phyloP scores from a whole-genome alignment of 2,888 invertebrate genomes.

The Ctena decussata region DNA sequence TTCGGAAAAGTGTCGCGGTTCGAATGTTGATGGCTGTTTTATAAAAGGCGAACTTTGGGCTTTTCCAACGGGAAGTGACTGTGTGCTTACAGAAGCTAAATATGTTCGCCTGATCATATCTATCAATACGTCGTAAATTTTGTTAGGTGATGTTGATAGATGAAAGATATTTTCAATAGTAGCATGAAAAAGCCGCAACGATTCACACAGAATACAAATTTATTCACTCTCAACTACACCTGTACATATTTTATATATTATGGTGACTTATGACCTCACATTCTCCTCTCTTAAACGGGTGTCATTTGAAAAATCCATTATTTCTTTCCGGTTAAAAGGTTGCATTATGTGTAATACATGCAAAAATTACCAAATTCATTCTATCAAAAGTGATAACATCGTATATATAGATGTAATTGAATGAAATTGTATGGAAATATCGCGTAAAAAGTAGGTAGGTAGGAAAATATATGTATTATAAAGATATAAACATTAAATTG shows the following conservation, averaged over 20 bases:
- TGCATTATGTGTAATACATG: neutral
- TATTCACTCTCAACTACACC: neutral
- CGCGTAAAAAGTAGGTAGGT: neutral
- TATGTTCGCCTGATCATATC: no score
- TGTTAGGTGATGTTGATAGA: no score
- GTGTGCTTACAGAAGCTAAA: no score
- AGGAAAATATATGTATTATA: slow-evolving; percentile 9
- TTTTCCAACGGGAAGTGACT: no score
- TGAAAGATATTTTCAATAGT: no score
- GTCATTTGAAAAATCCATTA: neutral
- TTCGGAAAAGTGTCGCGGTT: no score
- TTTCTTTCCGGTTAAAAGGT: neutral
- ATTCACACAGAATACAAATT: neutral
- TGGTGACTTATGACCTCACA: neutral
- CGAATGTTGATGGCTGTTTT: no score
- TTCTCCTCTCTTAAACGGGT: neutral
- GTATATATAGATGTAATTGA: neutral
- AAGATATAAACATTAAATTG: neutral
- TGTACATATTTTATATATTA: neutral
- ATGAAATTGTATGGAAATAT: slow-evolving; percentile 1
- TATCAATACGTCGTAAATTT: no score
- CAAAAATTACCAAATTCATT: slow-evolving; percentile 4
- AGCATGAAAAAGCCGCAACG: no score
- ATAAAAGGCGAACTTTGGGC: no score
- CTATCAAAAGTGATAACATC: slow-evolving; percentile 5